These are phyloP conservation scores for Eidolon helvum DNA, from an alignment of 2,113 vertebrate species.

Conservation along the genomic window DNA sequence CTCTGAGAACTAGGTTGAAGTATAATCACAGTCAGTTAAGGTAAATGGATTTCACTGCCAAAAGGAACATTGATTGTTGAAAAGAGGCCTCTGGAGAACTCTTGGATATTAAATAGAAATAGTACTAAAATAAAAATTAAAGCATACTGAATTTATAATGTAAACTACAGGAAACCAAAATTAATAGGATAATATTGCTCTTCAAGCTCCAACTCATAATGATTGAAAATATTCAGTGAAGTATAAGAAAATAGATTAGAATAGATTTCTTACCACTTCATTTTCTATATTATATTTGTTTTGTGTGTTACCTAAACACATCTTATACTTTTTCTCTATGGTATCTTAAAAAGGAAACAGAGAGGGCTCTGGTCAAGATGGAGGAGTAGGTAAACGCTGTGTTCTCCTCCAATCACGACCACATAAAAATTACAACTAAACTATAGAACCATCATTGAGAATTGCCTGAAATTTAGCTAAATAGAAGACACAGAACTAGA, in stretches of 20 bases:
- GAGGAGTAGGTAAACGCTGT: too few species aligned
- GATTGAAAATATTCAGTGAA: not conserved
- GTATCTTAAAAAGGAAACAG: not conserved
- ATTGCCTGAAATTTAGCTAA: too few species aligned
- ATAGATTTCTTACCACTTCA: not conserved
- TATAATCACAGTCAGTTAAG: constrained; percentile 86
- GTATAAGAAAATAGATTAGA: not conserved
- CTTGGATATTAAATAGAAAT: constrained; percentile 73
- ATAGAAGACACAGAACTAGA: too few species aligned
- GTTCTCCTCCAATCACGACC: too few species aligned
- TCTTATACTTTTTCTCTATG: not conserved
- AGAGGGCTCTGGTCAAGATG: not conserved
- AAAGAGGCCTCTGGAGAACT: constrained; percentile 75
- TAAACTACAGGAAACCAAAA: constrained; percentile 61
- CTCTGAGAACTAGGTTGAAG: constrained; percentile 83
- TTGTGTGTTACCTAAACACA: not conserved
- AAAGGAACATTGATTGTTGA: constrained; percentile 84
- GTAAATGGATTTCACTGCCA: constrained; percentile 84
- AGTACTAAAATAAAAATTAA: constrained; percentile 76
- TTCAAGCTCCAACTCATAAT: not conserved
- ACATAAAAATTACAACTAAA: too few species aligned
- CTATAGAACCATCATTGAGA: too few species aligned
- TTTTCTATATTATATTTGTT: constrained; percentile 4
- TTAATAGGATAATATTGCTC: not conserved
- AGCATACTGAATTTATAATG: constrained; percentile 58